Base-by-base conservation (phyloP, 1,140 invertebrate genomes). In the Drosophila ananassae region DNA sequence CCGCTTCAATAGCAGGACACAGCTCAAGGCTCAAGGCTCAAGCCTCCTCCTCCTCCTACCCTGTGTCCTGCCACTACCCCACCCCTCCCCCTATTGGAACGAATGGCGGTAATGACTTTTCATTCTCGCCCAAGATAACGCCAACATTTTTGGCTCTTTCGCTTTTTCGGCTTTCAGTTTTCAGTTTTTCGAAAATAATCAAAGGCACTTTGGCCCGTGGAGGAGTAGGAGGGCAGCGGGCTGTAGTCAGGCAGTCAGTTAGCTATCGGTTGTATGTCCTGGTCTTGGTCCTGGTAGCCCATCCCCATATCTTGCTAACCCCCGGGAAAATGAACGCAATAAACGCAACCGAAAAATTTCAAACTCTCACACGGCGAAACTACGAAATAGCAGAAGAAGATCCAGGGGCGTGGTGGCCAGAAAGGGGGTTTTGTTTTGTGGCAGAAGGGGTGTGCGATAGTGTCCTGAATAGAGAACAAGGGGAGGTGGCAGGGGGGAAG, bases 71-170 rank as follows among this genome's bases (percentile, higher is more conserved):
- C 41, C 6, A 17, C 41, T n/a, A 17, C 1, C 13, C 5, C n/a
- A 41, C 41, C n/a, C 41, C 41, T 13, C 6, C 41, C 3, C 10
- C 3, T 28, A 62, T 69, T 48, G 79, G 72, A 83, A 89, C 79
- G 83, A 87, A 87, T 87, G 83, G 83, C 83, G 79, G 83, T 87
- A 87, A 87, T 87, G 83, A 87, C 83, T 87, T 87, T 87, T 87
- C 83, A 87, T 87, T 89, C 79, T 89, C 83, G 64, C 76, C 79
- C 68, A 89, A 71, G 83, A 89, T 89, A 89, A 89, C 72, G 83
- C 83, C 79, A 87, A 81, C 67, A 64, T 80, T 87, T 50, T 48
- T 57, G 67, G 64, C 64, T 71, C 64, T 50, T 57, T 84, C 61
- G 62, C 63, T 72, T 77, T 58, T 72, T 67, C 37, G 59, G 67